Evolutionary conservation across 37 sponge, comb jelly and placozoan genomes (phyloP).

Genomic region (Axinella damicornis): DNA sequence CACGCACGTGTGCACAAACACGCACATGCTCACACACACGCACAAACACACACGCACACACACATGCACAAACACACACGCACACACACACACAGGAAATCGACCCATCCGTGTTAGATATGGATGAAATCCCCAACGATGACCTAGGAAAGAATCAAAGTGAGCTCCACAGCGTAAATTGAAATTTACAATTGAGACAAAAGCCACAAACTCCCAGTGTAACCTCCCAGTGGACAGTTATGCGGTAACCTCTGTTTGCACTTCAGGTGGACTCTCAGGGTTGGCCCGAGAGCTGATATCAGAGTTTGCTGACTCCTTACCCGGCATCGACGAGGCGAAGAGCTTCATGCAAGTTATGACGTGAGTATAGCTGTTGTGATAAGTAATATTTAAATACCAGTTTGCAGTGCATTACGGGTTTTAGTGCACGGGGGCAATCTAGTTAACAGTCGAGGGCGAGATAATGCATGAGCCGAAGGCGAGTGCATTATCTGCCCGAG

Average conservation of each 20-base stretch:
- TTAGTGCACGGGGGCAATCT: too few species aligned
- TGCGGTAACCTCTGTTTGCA: too few species aligned
- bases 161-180: conserved; percentile 11
- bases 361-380: too few species aligned
- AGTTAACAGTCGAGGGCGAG: too few species aligned
- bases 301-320: conserved; percentile 92
- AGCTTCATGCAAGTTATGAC: conserved; percentile 92
- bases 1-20: too few species aligned
- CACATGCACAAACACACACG: too few species aligned
- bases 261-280: conserved; percentile 67
- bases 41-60: too few species aligned
- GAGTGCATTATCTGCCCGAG: too few species aligned
- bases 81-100: conserved; percentile 65
- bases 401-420: too few species aligned
- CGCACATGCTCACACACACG: too few species aligned
- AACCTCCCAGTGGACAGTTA: not conserved
- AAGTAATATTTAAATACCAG: too few species aligned
- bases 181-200: not conserved
- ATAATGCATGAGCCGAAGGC: too few species aligned
- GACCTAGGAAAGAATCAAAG: conserved; percentile 48
- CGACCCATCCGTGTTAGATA: conserved; percentile 74
- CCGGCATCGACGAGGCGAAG: conserved; percentile 97
- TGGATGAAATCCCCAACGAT: conserved; percentile 73
- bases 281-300: conserved; percentile 82
- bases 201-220: not conserved